These are phyloP conservation scores for Diacarnus erythraeanus DNA, from an alignment of 37 sponge, comb jelly and placozoan genomes.

Conservation along the genomic window DNA sequence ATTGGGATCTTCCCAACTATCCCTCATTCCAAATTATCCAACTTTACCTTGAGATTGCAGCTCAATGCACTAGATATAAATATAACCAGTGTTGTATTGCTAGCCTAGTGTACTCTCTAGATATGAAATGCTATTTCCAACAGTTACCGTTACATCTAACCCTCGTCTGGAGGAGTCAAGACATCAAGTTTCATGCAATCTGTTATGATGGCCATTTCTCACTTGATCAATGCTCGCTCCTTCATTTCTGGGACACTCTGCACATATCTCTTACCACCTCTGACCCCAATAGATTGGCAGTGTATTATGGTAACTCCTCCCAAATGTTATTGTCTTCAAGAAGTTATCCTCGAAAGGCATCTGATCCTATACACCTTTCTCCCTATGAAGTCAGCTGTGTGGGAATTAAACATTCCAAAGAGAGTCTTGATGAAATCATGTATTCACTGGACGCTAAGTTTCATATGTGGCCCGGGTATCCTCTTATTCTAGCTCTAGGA, in stretches of 20 bases:
- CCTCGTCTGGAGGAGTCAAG: neutral
- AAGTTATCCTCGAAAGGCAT: neutral
- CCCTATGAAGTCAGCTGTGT: constrained; percentile 39
- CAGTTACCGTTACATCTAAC: neutral
- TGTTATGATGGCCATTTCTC: constrained; percentile 22
- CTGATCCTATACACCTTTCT: neutral
- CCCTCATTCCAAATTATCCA: too few relatives aligned
- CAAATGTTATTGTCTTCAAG: neutral
- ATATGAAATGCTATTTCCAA: too few relatives aligned
- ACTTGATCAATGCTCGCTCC: neutral
- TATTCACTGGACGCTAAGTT: neutral
- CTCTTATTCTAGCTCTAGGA: constrained; percentile 42
- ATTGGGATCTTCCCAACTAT: too few relatives aligned
- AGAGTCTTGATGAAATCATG: neutral
- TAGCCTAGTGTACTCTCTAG: too few relatives aligned
- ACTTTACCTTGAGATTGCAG: too few relatives aligned
- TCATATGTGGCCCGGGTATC: neutral
- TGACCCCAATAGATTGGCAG: neutral
- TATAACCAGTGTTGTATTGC: too few relatives aligned
- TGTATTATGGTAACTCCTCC: constrained; percentile 28
- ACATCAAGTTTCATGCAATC: neutral
- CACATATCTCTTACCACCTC: neutral
- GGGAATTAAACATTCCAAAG: constrained; percentile 1
- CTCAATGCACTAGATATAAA: too few relatives aligned
- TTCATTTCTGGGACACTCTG: constrained; percentile 9